These are phyloP conservation scores for Chouioia cunea DNA, from an alignment of 2,888 invertebrate genomes.

Conservation along the genomic window DNA sequence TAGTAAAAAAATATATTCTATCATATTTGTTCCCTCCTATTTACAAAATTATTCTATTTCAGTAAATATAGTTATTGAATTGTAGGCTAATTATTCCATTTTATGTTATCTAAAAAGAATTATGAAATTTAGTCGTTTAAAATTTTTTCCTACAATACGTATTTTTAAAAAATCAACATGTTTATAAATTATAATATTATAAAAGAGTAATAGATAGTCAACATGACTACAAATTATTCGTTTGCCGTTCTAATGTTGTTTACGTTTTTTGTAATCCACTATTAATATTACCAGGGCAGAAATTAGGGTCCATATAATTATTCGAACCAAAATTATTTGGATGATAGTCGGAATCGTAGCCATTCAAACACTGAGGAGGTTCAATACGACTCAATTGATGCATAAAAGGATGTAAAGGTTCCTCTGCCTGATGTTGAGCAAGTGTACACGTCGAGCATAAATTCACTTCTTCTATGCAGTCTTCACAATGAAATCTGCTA, in stretches of 20 bases:
- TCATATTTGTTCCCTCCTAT: conserved; percentile 4
- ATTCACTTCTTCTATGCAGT: conserved; percentile 73
- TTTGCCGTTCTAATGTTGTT: neutral
- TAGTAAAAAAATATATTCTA: conserved; percentile 43
- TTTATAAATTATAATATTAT: too few relatives aligned
- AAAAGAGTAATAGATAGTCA: too few relatives aligned
- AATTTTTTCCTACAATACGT: too few relatives aligned
- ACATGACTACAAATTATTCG: too few relatives aligned
- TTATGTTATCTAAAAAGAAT: too few relatives aligned
- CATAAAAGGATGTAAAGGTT: conserved; percentile 68
- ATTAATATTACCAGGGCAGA: conserved; percentile 58
- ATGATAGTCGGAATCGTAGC: conserved; percentile 62
- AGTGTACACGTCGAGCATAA: conserved; percentile 77
- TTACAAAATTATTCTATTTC: conserved; percentile 2
- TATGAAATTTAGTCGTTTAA: too few relatives aligned
- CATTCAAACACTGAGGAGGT: conserved; percentile 53
- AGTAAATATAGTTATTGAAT: conserved; percentile 1
- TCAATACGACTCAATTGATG: conserved; percentile 67
- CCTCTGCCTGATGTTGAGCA: conserved; percentile 70
- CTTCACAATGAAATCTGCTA: conserved; percentile 78
- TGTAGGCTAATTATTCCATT: neutral
- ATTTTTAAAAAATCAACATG: too few relatives aligned
- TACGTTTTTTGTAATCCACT: conserved; percentile 27
- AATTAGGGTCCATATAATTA: conserved; percentile 66
- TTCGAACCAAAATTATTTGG: conserved; percentile 64